These are phyloP conservation scores for Drosophila lacicola DNA, from an alignment of 2,888 invertebrate species.

Conservation along the genomic window DNA sequence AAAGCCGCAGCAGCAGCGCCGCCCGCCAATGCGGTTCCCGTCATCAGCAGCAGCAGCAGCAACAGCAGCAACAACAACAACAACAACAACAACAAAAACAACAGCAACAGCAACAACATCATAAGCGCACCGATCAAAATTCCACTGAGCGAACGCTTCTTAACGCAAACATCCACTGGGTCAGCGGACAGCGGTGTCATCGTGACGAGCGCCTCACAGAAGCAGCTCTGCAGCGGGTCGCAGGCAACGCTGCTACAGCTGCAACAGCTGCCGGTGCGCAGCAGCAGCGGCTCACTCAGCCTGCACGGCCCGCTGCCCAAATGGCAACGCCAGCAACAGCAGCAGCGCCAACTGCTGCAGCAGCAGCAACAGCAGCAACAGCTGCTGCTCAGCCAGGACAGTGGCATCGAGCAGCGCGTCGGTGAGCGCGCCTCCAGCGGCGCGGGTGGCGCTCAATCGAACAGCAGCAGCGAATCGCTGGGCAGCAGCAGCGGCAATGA, in stretches of 20 bases:
- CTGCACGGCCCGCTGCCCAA: conserved; percentile 73
- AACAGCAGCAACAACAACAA: conserved; percentile 13
- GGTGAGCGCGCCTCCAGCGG: conserved; percentile 34
- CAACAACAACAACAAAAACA: conserved; percentile 21
- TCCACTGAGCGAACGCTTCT: conserved; percentile 82
- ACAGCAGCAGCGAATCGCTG: conserved; percentile 81
- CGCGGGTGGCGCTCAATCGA: conserved; percentile 59
- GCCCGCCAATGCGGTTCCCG: conserved; percentile 22
- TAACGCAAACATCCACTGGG: conserved; percentile 82
- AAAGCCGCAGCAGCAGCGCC: conserved; percentile 31
- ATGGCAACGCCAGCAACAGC: conserved; percentile 60
- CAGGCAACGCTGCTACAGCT: conserved; percentile 56
- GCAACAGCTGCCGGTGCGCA: conserved; percentile 71
- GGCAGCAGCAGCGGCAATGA: conserved; percentile 75
- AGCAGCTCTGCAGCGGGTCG: conserved; percentile 50
- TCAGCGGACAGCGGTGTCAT: conserved; percentile 83
- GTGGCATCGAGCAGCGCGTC: conserved; percentile 83
- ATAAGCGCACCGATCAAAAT: conserved; percentile 82
- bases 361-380: conserved; percentile 54
- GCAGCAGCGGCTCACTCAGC: conserved; percentile 81
- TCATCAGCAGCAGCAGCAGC: conserved; percentile 36
- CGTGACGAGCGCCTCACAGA: conserved; percentile 62
- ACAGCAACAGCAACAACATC: conserved; percentile 47
- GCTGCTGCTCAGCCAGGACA: conserved; percentile 83
- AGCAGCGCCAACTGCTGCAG: conserved; percentile 36